These are phyloP conservation scores for Chaetodon trifascialis DNA, from an alignment of 2,113 vertebrate genomes.

Conservation along the genomic window DNA sequence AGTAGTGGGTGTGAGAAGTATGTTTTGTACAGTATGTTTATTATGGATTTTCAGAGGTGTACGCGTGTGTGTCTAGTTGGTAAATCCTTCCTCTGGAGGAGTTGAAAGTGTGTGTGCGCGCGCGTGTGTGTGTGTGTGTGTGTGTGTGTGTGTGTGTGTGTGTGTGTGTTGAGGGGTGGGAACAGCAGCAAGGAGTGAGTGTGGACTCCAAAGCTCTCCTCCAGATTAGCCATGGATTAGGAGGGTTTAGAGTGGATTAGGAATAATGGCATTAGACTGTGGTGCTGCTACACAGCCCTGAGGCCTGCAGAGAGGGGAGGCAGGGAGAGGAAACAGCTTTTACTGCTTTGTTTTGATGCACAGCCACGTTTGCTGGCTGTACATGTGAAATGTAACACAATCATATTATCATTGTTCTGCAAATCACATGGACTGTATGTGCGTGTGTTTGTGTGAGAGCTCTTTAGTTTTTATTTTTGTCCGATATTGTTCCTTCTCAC, in stretches of 20 bases:
- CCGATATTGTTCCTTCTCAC: constrained; percentile 6
- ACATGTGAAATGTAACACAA: constrained; percentile 46
- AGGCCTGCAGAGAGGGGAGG: constrained; percentile 71
- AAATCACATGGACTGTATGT: constrained; percentile 29
- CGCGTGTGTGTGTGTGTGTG: constrained; percentile 13
- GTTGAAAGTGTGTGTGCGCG: constrained; percentile 18
- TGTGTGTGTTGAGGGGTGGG: constrained; percentile 66
- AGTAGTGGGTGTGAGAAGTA: constrained; percentile 54
- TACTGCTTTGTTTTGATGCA: constrained; percentile 72
- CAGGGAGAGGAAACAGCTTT: constrained; percentile 56
- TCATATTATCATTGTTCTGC: constrained; percentile 40
- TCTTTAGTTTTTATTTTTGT: constrained; percentile 31
- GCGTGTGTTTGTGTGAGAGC: constrained; percentile 1
- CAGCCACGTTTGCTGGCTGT: constrained; percentile 48
- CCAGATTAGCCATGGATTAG: constrained; percentile 84
- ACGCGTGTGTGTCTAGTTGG: constrained; percentile 52
- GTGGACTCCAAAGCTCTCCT: constrained; percentile 81
- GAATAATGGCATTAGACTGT: constrained; percentile 84
- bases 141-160: constrained; percentile 39
- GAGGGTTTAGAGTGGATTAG: constrained; percentile 83
- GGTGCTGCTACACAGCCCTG: constrained; percentile 74
- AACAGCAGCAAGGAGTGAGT: constrained; percentile 77
- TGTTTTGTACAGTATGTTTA: constrained; percentile 55
- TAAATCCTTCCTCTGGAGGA: constrained; percentile 73
- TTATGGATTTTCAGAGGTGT: constrained; percentile 50